phyloP scores from a whole-genome alignment of 2,113 vertebrate genomes.

The Pygoscelis antarcticus region DNA sequence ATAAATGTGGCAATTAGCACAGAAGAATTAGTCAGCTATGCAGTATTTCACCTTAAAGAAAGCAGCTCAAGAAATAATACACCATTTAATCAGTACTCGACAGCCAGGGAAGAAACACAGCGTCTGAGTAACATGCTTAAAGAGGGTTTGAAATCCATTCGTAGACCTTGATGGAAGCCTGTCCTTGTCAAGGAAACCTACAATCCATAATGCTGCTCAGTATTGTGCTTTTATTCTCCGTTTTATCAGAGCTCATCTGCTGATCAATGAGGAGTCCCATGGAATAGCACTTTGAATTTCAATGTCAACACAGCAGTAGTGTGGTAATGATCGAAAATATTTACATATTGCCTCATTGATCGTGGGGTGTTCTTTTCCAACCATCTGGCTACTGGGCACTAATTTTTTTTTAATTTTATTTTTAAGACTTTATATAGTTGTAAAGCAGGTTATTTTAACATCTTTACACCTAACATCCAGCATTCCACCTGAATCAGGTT shows the following conservation, averaged over 20 bases:
- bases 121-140: neutral
- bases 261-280: conserved; percentile 28
- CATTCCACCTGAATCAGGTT: neutral
- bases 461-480: neutral
- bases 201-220: neutral
- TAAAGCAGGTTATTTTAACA: neutral
- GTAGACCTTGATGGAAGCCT: neutral
- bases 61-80: conserved; percentile 22
- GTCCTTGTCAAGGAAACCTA: neutral
- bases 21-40: conserved; percentile 7
- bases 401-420: neutral
- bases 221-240: neutral
- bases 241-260: conserved; percentile 33
- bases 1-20: conserved; percentile 7
- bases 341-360: conserved; percentile 65
- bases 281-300: conserved; percentile 44
- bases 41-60: conserved; percentile 33
- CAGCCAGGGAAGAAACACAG: neutral
- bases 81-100: neutral
- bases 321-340: conserved; percentile 66
- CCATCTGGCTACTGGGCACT: conserved; percentile 71
- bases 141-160: neutral
- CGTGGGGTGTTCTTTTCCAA: conserved; percentile 57
- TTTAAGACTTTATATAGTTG: conserved; percentile 18
- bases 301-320: conserved; percentile 52